These are phyloP conservation scores for Chloroceryle amazona DNA, from an alignment of 2,797 vertebrate species.

Conservation along the genomic window DNA sequence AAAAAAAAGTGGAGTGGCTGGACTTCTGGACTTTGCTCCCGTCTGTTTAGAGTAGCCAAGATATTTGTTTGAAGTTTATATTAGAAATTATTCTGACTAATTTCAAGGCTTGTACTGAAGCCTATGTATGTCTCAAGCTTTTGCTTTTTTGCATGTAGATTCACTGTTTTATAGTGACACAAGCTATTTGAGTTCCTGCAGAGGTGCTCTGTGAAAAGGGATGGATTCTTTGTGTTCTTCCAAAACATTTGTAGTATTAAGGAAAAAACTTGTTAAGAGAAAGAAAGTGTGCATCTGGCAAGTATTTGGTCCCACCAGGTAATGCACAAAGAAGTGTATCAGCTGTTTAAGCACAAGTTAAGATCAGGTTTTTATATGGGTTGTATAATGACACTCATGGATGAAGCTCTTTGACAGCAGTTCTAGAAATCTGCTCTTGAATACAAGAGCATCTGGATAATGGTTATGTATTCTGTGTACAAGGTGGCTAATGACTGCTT, in stretches of 20 bases:
- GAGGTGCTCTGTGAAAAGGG: neutral
- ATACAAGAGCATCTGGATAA: neutral
- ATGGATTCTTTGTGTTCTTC: neutral
- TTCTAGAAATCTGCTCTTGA: neutral
- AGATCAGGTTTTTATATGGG: neutral
- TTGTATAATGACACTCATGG: neutral
- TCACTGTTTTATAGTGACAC: neutral
- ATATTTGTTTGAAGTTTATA: neutral
- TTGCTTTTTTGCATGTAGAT: neutral
- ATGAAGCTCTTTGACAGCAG: neutral
- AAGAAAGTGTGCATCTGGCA: neutral
- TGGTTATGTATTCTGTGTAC: fast-evolving
- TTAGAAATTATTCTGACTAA: neutral
- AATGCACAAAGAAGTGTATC: neutral
- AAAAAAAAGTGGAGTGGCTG: neutral
- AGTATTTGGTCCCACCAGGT: neutral
- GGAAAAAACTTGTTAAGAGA: neutral
- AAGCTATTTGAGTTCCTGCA: neutral
- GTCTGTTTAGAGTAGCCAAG: neutral
- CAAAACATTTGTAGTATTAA: neutral
- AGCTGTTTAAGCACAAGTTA: neutral
- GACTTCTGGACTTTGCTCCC: neutral
- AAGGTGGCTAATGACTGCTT: neutral
- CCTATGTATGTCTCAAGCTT: fast-evolving
- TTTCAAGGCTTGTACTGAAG: neutral